Evolutionary conservation across 2,113 vertebrate species (phyloP).

Genomic region (Apteryx owenii): DNA sequence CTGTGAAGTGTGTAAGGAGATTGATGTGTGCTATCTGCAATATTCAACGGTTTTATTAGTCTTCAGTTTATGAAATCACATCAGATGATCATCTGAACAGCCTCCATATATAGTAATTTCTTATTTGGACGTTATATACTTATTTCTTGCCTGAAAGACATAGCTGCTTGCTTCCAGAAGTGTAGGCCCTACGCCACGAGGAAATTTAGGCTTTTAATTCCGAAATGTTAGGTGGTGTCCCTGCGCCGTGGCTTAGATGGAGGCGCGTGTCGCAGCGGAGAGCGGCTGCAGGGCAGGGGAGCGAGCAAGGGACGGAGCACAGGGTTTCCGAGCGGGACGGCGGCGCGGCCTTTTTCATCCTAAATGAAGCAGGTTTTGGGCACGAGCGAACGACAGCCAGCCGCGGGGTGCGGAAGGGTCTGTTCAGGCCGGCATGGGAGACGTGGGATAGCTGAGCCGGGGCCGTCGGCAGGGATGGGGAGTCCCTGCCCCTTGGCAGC

Average conservation of each 20-base stretch:
- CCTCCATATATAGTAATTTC: background rate
- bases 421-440: fast-evolving
- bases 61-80: background rate
- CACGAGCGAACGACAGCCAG: no score
- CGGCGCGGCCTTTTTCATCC: background rate
- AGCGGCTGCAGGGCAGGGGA: no score
- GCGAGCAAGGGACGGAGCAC: background rate
- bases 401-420: background rate
- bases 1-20: background rate
- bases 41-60: background rate
- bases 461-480: background rate
- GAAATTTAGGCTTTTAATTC: background rate
- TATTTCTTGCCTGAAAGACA: background rate
- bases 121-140: background rate
- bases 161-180: background rate
- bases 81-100: background rate
- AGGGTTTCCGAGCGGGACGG: background rate
- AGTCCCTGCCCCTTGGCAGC: background rate
- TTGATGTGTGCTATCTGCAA: background rate
- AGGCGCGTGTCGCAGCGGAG: no score
- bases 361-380: background rate
- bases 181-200: background rate
- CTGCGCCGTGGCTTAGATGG: background rate
- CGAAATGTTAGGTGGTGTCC: background rate
- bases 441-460: fast-evolving